Evolutionary conservation across 2,888 invertebrate genomes (phyloP).

Genomic region (Agrochola macilenta): DNA sequence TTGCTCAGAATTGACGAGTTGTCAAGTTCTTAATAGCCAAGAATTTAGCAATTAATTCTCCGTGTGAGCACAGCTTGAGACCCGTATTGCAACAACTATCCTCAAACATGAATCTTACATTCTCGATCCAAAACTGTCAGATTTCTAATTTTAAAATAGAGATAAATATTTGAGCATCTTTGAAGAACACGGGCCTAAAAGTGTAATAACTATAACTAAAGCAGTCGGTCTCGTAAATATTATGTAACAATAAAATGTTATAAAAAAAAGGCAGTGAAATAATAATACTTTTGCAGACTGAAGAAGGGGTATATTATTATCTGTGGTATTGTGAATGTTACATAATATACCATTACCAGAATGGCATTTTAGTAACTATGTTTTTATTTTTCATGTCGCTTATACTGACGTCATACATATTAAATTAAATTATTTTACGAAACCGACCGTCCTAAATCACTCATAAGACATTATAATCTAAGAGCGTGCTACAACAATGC

Average conservation of each 20-base stretch:
- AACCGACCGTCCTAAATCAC: slow-evolving; percentile 22
- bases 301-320: slow-evolving; percentile 3
- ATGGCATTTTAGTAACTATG: neutral
- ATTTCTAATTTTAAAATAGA: no score
- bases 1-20: neutral
- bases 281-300: slow-evolving; percentile 38
- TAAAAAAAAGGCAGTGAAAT: neutral
- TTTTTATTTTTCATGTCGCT: neutral
- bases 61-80: neutral
- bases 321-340: neutral
- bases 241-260: neutral
- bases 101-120: neutral
- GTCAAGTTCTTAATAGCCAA: neutral
- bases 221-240: slow-evolving; percentile 33
- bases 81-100: neutral
- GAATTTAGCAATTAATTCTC: neutral
- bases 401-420: neutral
- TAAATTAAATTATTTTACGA: slow-evolving; percentile 14
- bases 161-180: no score
- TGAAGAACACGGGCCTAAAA: neutral
- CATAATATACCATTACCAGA: neutral
- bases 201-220: slow-evolving; percentile 4
- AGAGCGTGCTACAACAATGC: slow-evolving; percentile 27
- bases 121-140: no score
- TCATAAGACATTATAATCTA: slow-evolving; percentile 36